A percentile compares a stretch with the other conserved stretches of the same genome.
These are phyloP conservation scores for Cyphomyrus plagiostoma DNA, from an alignment of 2,113 vertebrate genomes.

Conservation along the genomic window DNA sequence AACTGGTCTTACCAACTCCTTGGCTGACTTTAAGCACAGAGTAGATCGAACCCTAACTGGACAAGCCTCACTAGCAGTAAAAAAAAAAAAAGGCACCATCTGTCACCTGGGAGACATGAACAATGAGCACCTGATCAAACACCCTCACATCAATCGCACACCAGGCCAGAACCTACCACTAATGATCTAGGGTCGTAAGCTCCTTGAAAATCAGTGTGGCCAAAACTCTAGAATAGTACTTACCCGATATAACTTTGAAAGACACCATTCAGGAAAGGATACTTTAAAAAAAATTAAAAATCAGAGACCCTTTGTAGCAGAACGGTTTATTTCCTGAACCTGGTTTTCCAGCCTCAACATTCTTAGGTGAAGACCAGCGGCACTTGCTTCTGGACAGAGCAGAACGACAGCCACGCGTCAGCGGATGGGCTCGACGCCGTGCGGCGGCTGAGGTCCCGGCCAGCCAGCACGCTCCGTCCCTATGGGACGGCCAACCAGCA, in stretches of 20 bases:
- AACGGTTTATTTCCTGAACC: conserved; percentile 6
- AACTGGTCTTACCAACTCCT: not conserved
- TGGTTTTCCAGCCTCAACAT: not conserved
- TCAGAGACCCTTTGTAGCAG: not conserved
- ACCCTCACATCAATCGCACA: not conserved
- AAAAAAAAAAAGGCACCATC: not conserved
- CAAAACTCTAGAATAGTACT: not conserved
- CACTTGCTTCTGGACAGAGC: not conserved
- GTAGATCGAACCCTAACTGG: not conserved
- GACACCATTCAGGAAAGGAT: not conserved
- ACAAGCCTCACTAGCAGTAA: not conserved
- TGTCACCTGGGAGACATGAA: not conserved
- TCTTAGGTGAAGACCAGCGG: not conserved
- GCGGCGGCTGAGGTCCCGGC: not conserved
- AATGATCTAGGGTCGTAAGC: not conserved
- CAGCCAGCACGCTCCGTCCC: not conserved
- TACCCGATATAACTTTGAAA: not conserved
- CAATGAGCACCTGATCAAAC: not conserved
- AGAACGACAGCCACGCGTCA: not conserved
- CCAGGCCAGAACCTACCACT: not conserved
- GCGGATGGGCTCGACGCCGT: not conserved
- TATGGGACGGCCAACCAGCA: conserved; percentile 27
- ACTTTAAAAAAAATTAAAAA: not conserved
- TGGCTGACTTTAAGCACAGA: not conserved
- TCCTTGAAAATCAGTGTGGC: not conserved